These are phyloP conservation scores for Aethes cnicana DNA, from an alignment of 2,888 invertebrate species.

Conservation along the genomic window DNA sequence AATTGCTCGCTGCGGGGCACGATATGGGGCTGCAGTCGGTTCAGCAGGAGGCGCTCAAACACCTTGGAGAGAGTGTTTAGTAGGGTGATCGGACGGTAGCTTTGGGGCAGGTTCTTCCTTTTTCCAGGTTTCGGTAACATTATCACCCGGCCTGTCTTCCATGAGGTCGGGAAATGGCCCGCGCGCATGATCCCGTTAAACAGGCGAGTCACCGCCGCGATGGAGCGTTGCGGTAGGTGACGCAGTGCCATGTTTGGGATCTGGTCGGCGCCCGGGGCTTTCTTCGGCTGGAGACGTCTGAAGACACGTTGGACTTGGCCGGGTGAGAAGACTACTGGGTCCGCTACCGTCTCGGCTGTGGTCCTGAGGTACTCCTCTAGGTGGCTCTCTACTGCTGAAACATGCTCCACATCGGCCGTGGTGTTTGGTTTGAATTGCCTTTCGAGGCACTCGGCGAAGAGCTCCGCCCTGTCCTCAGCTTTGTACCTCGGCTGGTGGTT, in stretches of 20 bases:
- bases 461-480: too few species aligned
- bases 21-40: too few species aligned
- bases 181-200: constrained; percentile 35
- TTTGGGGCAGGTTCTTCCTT: constrained; percentile 6
- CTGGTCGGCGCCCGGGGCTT: too few species aligned
- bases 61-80: too few species aligned
- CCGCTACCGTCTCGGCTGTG: constrained; percentile 1
- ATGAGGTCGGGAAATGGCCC: constrained; percentile 34
- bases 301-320: too few species aligned
- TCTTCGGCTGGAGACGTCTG: too few species aligned
- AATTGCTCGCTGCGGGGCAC: too few species aligned
- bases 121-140: constrained; percentile 36
- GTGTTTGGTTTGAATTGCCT: neutral
- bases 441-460: too few species aligned
- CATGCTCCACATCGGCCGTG: neutral
- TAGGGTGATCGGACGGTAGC: too few species aligned
- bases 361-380: neutral
- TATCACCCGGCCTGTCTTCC: constrained; percentile 33
- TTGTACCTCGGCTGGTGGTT: neutral
- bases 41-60: too few species aligned
- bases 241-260: too few species aligned
- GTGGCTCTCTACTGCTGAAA: neutral
- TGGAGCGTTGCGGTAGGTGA: constrained; percentile 26
- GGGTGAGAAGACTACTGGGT: too few species aligned
- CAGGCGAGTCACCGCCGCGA: constrained; percentile 29